Conservation (phyloP, 2,797 vertebrate species). For the Rallus crepitans region DNA sequence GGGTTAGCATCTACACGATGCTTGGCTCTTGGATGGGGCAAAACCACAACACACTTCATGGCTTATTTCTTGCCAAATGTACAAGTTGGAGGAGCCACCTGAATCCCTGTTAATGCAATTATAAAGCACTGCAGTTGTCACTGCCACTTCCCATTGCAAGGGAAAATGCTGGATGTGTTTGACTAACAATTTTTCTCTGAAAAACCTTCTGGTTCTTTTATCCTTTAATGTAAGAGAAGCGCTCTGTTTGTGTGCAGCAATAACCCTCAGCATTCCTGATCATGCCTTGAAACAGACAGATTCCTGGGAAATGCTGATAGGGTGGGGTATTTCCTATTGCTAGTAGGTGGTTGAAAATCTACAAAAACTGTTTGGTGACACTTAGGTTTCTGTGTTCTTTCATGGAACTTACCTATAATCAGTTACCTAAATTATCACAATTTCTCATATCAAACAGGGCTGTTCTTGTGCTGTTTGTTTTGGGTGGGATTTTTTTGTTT, state of each 20-base stretch:
- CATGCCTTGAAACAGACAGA: neutral
- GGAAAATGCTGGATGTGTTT: neutral
- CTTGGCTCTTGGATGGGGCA: too few species aligned
- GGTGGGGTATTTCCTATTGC: neutral
- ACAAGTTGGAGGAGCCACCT: neutral
- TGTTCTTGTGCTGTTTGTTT: neutral
- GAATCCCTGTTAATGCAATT: neutral
- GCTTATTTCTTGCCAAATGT: neutral
- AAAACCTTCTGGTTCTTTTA: neutral
- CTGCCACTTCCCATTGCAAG: neutral
- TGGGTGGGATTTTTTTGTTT: fast-evolving
- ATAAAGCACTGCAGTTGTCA: neutral
- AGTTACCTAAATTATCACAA: neutral
- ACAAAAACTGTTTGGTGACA: neutral
- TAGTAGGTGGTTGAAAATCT: neutral
- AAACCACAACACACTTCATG: neutral
- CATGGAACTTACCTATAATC: neutral
- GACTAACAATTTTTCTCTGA: neutral
- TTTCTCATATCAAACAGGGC: neutral
- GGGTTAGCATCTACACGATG: too few species aligned
- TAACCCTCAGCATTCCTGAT: neutral
- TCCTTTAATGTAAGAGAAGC: neutral
- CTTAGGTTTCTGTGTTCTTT: neutral
- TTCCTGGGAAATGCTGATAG: neutral
- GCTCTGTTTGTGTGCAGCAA: neutral